phyloP scores from a whole-genome alignment of 2,888 invertebrate species.

The Drosophila austrosaltans region DNA sequence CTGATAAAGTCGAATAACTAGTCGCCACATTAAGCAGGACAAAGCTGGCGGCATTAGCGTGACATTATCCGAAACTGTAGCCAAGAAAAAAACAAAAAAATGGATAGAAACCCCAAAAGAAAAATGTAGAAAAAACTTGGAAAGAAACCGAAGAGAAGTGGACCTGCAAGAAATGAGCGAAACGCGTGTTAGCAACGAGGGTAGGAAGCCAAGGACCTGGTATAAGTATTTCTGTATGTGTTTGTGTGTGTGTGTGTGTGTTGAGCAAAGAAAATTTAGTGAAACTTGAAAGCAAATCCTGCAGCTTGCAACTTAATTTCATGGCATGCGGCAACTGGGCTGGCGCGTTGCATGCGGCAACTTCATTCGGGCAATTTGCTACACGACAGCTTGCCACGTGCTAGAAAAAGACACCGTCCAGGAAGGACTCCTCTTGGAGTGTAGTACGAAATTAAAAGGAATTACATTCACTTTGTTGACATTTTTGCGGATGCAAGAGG shows the following conservation, averaged over 20 bases:
- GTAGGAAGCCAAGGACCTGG: constrained; percentile 49
- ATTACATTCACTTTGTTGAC: constrained; percentile 75
- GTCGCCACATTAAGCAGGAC: constrained; percentile 66
- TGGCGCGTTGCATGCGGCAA: constrained; percentile 61
- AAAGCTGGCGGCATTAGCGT: constrained; percentile 72
- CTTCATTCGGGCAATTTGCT: constrained; percentile 76
- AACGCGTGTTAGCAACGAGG: constrained; percentile 66
- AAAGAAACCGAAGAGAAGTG: neutral
- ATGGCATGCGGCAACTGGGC: constrained; percentile 58
- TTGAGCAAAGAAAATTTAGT: constrained; percentile 59
- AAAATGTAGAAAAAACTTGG: constrained; percentile 2
- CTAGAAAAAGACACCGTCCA: constrained; percentile 41
- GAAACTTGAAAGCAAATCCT: constrained; percentile 76
- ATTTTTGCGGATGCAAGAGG: constrained; percentile 56
- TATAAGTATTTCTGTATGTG: constrained; percentile 13
- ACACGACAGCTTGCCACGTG: constrained; percentile 67
- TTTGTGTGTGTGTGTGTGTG: constrained; percentile 14
- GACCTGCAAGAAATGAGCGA: constrained; percentile 62
- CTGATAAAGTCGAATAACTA: constrained; percentile 42
- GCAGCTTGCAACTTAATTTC: constrained; percentile 77
- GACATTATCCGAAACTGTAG: constrained; percentile 70
- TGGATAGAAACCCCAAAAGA: neutral
- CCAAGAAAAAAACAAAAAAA: constrained; percentile 30
- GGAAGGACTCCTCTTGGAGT: constrained; percentile 47
- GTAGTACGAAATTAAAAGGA: constrained; percentile 64